Evolutionary conservation across 2,888 invertebrate genomes (phyloP), one percentile per base, ranked within the genome.

Genomic region (Acrobasis suavella): DNA sequence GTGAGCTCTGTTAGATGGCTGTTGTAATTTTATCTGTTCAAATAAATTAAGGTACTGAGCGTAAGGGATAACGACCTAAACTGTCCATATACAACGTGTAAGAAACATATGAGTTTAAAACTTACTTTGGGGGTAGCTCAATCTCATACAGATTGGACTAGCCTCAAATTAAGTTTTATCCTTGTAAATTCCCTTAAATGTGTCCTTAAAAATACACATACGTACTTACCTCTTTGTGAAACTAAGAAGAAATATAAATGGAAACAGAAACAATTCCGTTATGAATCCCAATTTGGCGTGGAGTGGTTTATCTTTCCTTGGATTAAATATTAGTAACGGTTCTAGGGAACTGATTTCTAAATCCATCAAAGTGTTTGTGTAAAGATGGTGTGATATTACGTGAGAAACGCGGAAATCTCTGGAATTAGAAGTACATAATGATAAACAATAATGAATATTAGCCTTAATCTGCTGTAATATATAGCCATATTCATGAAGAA

Each of bases 351-450:
- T 94, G 14, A 96, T 87, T 80, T 97, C 96, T 66, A 95, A 86
- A 82, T 97, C 97, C 82, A 95, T 93, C 5, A 95, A 83, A 0
- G 96, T 96, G 77, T 97, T 97, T 0, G 97, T 94, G 76, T 94
- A 96, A 9, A 95, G 86, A 77, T 97, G 97, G 81, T 97, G 97
- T 46, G 96, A 96, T 51, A 97, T 79, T 0, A 92, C 95, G 75
- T 97, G 97, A 0, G 95, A 95, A 50, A 97, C 93, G 65, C 96
- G 93, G 94, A 96, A 97, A 67, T 96, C 94, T 71, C 94, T 93
- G 78, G 62, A 91, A 89, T 17, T 9, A 51, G 5, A 12, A 22
- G 6, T 51, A 51, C 2, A 16, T 22, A 9, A 51, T 3, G 16
- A 16, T 6, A 32, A 22, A 51, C 42, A 60, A 64, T 67, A n/a